Conservation (phyloP, 2,113 vertebrate genomes). For the Vombatus ursinus region DNA sequence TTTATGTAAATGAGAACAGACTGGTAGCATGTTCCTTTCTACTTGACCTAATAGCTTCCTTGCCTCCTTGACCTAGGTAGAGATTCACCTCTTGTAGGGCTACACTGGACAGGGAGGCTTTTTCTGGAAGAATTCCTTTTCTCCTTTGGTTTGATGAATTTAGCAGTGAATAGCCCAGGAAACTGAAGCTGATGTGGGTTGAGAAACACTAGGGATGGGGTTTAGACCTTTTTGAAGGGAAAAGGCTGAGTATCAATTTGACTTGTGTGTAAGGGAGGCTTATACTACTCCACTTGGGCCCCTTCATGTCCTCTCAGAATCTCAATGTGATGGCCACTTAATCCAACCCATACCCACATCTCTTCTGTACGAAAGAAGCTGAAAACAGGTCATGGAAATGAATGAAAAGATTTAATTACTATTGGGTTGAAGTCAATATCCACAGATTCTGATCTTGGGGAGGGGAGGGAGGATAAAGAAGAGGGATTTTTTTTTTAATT, state of each 20-base stretch:
- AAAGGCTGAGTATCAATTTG: not conserved
- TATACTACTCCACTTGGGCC: not conserved
- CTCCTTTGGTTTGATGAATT: not conserved
- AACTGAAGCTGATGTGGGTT: not conserved
- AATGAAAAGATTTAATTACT: not conserved
- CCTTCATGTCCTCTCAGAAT: not conserved
- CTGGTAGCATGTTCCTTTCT: not conserved
- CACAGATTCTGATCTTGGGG: not conserved
- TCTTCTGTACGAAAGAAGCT: not conserved
- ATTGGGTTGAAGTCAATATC: not conserved
- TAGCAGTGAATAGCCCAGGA: not conserved
- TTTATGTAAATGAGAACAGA: not conserved
- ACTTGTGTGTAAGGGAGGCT: not conserved
- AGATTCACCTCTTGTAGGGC: not conserved
- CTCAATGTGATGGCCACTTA: too few relatives aligned
- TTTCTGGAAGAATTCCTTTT: not conserved
- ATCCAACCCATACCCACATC: not conserved
- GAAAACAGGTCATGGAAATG: not conserved
- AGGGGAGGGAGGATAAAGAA: not conserved
- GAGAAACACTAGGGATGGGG: not conserved
- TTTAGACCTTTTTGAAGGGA: not conserved
- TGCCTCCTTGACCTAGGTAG: not conserved
- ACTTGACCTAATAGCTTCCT: not conserved
- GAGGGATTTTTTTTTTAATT: not conserved
- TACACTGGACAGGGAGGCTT: not conserved